A percentile compares a stretch with the other conserved stretches of the same genome.
These are phyloP conservation scores for Channa argus DNA, from an alignment of 2,113 vertebrate species.

Conservation along the genomic window DNA sequence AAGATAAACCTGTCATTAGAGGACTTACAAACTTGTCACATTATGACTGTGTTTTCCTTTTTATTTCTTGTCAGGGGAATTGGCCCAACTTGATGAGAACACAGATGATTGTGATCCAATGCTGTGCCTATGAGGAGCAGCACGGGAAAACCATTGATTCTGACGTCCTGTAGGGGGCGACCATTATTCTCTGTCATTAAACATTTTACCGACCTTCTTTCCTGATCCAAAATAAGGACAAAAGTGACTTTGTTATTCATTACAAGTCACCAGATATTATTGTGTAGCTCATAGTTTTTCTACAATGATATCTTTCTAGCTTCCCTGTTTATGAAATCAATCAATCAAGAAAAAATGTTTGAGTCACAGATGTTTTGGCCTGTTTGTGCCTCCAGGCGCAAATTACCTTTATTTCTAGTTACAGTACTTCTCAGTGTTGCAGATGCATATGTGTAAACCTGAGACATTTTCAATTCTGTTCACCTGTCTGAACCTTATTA, in stretches of 20 bases:
- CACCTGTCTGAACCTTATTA: background rate
- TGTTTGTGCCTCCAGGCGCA: slow-evolving; percentile 1
- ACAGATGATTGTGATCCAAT: background rate
- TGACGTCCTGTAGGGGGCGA: slow-evolving; percentile 30
- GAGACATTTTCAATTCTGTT: background rate
- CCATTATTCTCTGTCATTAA: background rate
- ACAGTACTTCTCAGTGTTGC: background rate
- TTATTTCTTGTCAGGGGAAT: slow-evolving; percentile 38
- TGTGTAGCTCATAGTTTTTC: no score
- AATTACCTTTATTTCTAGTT: slow-evolving; percentile 8
- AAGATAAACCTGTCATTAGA: slow-evolving; percentile 77
- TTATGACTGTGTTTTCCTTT: slow-evolving; percentile 47
- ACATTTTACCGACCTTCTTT: no score
- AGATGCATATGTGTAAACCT: background rate
- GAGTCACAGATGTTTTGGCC: slow-evolving; percentile 5
- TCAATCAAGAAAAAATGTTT: background rate
- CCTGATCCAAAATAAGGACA: background rate
- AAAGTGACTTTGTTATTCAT: background rate
- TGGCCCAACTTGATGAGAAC: slow-evolving; percentile 11
- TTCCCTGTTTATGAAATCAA: no score
- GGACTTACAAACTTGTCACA: slow-evolving; percentile 56
- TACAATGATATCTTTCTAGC: no score
- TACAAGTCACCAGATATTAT: background rate
- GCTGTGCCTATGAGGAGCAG: background rate
- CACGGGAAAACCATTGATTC: background rate